phyloP scores from a whole-genome alignment of 1,140 invertebrate genomes.

The Arion vulgaris region DNA sequence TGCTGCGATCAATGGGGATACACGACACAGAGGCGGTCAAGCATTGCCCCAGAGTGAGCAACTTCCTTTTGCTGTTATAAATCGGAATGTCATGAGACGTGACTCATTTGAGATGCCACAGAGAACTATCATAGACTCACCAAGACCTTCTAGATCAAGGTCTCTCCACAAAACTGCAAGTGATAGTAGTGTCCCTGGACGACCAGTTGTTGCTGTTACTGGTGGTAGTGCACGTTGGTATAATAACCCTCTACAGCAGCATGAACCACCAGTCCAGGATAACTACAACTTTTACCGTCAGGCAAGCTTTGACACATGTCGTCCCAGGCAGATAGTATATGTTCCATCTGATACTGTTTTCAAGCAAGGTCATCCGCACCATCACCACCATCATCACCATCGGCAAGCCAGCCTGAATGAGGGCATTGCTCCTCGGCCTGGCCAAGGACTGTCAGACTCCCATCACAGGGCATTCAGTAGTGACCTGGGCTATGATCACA shows the following conservation, averaged over 20 bases:
- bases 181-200: slow-evolving; percentile 46
- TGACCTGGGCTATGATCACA: slow-evolving; percentile 30
- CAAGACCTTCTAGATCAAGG: slow-evolving; percentile 56
- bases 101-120: slow-evolving; percentile 67
- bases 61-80: slow-evolving; percentile 55
- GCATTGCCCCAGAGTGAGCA: slow-evolving; percentile 57
- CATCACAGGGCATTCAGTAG: slow-evolving; percentile 28
- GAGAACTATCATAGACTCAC: slow-evolving; percentile 61
- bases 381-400: slow-evolving; percentile 29
- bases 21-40: slow-evolving; percentile 56
- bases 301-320: slow-evolving; percentile 44
- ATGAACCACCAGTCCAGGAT: slow-evolving; percentile 6
- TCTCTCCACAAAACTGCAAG: slow-evolving; percentile 57
- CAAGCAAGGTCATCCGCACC: slow-evolving; percentile 14
- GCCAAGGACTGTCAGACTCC: slow-evolving; percentile 35
- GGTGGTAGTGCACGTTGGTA: slow-evolving; percentile 34
- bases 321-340: slow-evolving; percentile 31
- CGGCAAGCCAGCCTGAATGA: slow-evolving; percentile 5
- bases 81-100: slow-evolving; percentile 52
- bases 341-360: slow-evolving; percentile 8
- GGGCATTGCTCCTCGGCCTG: slow-evolving; percentile 6
- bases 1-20: slow-evolving; percentile 52
- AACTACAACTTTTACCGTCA: slow-evolving; percentile 42
- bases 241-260: slow-evolving; percentile 12
- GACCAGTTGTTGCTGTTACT: slow-evolving; percentile 39